Conservation (phyloP, 2,888 invertebrate species). For the Psylliodes chrysocephalus region DNA sequence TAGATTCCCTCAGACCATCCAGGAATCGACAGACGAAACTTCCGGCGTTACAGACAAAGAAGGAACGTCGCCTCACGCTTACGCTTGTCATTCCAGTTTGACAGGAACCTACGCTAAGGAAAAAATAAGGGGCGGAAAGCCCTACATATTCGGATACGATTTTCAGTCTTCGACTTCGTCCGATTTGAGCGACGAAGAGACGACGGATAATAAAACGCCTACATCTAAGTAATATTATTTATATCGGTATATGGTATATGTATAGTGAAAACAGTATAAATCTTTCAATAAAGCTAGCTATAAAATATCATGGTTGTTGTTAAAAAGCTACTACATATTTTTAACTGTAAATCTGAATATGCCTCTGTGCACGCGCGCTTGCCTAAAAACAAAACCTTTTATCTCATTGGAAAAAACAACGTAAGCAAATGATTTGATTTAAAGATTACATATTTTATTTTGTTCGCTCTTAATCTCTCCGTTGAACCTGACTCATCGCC, state of each 20-base stretch:
- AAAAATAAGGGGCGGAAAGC: slow-evolving; percentile 41
- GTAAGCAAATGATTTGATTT: too few species aligned
- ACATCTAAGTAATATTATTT: slow-evolving; percentile 29
- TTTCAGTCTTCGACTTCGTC: slow-evolving; percentile 55
- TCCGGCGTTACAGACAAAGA: slow-evolving; percentile 13
- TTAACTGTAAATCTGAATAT: too few species aligned
- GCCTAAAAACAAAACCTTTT: too few species aligned
- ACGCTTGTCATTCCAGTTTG: slow-evolving; percentile 57
- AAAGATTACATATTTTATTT: too few species aligned
- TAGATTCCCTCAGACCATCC: not conserved
- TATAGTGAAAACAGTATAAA: not conserved
- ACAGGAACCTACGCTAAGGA: slow-evolving; percentile 52
- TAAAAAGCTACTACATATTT: too few species aligned
- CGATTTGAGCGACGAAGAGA: slow-evolving; percentile 36
- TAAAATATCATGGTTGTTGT: not conserved
- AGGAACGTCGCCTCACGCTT: slow-evolving; percentile 40
- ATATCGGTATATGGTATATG: not conserved
- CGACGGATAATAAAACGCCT: slow-evolving; percentile 29
- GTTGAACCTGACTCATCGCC: too few species aligned
- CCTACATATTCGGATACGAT: slow-evolving; percentile 58
- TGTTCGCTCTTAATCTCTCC: too few species aligned
- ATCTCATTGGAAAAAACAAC: too few species aligned
- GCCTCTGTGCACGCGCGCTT: too few species aligned
- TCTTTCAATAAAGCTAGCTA: not conserved
- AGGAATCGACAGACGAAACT: slow-evolving; percentile 21